Base-by-base conservation (phyloP, 2,113 vertebrate genomes). In the Ochotona curzoniae region DNA sequence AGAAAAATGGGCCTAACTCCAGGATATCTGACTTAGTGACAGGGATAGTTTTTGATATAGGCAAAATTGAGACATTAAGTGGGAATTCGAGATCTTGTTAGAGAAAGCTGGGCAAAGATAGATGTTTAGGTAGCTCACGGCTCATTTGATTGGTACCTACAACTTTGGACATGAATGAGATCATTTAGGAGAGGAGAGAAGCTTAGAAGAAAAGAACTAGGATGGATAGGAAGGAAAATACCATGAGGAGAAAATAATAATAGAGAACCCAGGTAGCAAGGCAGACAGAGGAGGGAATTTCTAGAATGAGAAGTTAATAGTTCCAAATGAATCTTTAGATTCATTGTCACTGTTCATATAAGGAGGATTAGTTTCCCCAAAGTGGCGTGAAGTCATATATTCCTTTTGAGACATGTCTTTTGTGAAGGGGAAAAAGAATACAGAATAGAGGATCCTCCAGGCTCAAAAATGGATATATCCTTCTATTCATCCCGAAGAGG, bases 351-450 rank as follows among this genome's bases (percentile, higher is more conserved):
- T 64, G 60, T 20, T 64, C 20, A 75, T 17, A 32, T 64, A 21
- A 26, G 21, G 9, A 18, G 38, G 23, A 21, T 25, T 10, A 18
- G 23, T 61, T 70, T 82, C 63, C 76, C 71, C 17, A 30, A 54
- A 35, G 28, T 76, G 30, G 32, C 35, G 21, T 71, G 8, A 44
- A 44, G 38, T 44, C 47, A 10, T 32, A 28, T 49, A 51, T 66
- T 13, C 73, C 51, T 91, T 78, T 51, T 49, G 76, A 92, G n/a
- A 90, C n/a, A 66, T 54, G 47, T 87, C 63, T 82, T 87, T 73
- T 66, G 51, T 73, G 26, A 85, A 82, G 26, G 70, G 38, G 47
- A 82, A 25, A 66, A 49, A 35, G 57, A 78, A 57, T 28, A 81
- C 25, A 85, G 28, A 79, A 49, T 30, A 71, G 38, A 57, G 23